Evolutionary conservation across 1,140 invertebrate species (phyloP), one percentile per base, ranked within the genome.

Genomic region (Campoletis sonorensis): DNA sequence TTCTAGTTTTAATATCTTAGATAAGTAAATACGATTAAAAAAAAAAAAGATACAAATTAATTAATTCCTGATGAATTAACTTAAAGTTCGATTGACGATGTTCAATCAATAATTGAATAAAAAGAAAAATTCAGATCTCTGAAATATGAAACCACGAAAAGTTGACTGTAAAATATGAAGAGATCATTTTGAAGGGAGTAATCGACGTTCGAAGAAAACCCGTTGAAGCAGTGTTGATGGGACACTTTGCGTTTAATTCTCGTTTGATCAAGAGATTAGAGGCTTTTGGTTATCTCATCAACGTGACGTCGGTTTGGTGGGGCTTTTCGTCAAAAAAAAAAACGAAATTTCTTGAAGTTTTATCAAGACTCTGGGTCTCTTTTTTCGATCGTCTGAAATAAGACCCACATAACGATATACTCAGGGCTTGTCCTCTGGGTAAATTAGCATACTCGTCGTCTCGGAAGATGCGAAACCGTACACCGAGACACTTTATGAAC

Each of bases 361-460:
- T 33, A 64, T 64, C 70, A 11, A 21, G 72, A 26, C 27, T 51
- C 11, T 75, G 0, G 21, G 30, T 79, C 18, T 37, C 45, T 30
- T 49, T 61, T 30, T 2, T 71, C 27, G 10, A 27, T 51, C 51
- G 40, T 61, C 45, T n/a, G 37, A 10, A 49, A 54, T 51, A 51
- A 75, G 72, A 51, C 27, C 10, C n/a, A 54, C 21, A 75, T 70
- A 75, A 13, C 21, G 7, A 72, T 11, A 23, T 15, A 30, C n/a
- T 54, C 51, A n/a, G 30, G 26, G 79, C 51, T 54, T 18, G n/a
- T 64, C 79, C 58, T 81, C 61, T 11, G 10, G 40, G 81, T 82
- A 30, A 84, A 91, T 90, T 90, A 89, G 89, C 90, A 90, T 91
- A 90, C 85, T 82, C 76, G 85, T 68, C 61, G 54, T 76, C 61